Base-by-base conservation (phyloP, 2,888 invertebrate species). In the Sisyra terminalis region DNA sequence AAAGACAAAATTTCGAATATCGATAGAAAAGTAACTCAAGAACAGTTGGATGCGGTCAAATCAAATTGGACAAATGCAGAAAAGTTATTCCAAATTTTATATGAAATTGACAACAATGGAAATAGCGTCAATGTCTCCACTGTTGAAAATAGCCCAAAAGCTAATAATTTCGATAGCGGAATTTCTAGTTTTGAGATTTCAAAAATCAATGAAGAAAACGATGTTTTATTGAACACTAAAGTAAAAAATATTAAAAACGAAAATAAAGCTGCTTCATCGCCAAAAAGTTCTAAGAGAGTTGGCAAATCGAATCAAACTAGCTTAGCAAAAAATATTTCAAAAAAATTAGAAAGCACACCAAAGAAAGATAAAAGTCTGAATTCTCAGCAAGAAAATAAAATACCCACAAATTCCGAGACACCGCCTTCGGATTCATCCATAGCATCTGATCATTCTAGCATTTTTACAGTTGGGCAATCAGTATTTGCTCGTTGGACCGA, bases 401-500 rank as follows among this genome's bases (percentile, higher is more conserved):
- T 39, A 11, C 39, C 41, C 13, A 18, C 31, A 5, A 43, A 39
- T 35, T 36, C 39, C 24, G 24, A 24, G 2, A 36, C 40, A 29
- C 40, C 40, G 2, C 15, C 14, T 7, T 3, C 34, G 2, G 35
- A 15, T 18, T 17, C 38, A 10, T 29, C 40, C n/a, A n/a, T n/a
- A 7, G 16, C 18, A 5, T 18, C 39, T 11, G 31, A 35, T 11
- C 42, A 39, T 15, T 44, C 40, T 14, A 36, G 30, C 13, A 11
- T 40, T 30, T 40, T 24, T 7, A 24, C 30, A 6, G 30, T 34
- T 10, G 34, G 41, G 11, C 34, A 30, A 11, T 11, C 34, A 11
- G 76, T 76, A 0, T 64, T 78, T 49, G 78, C 78, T 1, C 74
- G 73, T 55, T 78, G 78, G 78, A 70, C 72, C 0, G 77, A 78